Conservation (phyloP, 2,888 invertebrate species). For the Sepioteuthis lessoniana region DNA sequence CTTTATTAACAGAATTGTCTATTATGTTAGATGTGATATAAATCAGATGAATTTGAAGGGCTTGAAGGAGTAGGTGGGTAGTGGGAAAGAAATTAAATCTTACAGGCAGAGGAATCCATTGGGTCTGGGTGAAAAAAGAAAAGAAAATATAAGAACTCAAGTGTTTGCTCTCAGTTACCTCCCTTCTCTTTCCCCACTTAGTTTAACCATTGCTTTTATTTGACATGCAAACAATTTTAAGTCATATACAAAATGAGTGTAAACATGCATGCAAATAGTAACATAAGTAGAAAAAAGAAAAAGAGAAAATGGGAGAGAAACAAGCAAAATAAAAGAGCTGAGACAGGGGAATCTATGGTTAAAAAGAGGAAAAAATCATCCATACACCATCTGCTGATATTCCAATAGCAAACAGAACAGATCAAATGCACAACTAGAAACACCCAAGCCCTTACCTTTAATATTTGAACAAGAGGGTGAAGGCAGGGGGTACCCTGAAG, state of each 20-base stretch:
- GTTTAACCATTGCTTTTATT: background rate
- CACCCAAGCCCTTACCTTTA: no score
- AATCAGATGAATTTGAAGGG: background rate
- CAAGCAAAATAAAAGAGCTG: background rate
- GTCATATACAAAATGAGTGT: conserved; percentile 33
- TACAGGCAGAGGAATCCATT: background rate
- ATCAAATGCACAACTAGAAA: no score
- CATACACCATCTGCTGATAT: background rate
- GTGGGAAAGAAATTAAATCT: background rate
- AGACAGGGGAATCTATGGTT: no score
- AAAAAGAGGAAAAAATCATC: background rate
- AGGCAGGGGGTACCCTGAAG: no score
- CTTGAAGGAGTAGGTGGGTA: background rate
- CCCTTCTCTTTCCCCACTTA: background rate
- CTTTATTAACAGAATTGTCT: background rate
- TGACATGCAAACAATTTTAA: conserved; percentile 33
- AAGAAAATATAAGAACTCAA: background rate
- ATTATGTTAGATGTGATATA: background rate
- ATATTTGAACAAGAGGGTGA: no score
- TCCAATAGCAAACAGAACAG: background rate
- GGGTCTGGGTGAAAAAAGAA: background rate
- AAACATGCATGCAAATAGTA: conserved; percentile 24
- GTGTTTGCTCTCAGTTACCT: background rate
- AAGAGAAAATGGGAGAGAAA: background rate
- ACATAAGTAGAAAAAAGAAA: background rate